These are phyloP conservation scores for Cyclura pinguis DNA, from an alignment of 2,797 vertebrate genomes.

Conservation along the genomic window DNA sequence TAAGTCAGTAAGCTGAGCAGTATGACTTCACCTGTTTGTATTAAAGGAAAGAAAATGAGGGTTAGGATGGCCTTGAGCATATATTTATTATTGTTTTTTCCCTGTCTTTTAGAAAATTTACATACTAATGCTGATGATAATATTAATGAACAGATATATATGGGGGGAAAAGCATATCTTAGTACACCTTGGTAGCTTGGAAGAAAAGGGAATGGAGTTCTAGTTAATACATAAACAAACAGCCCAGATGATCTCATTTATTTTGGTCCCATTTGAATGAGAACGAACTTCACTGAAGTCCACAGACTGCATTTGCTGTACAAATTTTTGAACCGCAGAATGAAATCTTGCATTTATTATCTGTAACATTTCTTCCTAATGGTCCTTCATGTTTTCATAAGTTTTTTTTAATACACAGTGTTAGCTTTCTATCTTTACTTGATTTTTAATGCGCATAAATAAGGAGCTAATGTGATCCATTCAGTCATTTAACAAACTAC, in stretches of 20 bases:
- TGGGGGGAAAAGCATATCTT: neutral
- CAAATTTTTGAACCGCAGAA: neutral
- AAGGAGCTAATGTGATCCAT: neutral
- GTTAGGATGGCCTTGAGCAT: neutral
- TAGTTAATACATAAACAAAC: neutral
- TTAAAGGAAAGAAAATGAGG: neutral
- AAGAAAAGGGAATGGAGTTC: neutral
- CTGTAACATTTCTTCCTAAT: fast-evolving
- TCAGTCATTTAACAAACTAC: neutral
- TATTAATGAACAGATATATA: neutral
- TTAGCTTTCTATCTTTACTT: neutral
- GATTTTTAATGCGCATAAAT: neutral
- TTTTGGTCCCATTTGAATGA: fast-evolving
- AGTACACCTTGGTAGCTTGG: too few species aligned
- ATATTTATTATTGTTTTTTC: neutral
- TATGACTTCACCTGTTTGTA: neutral
- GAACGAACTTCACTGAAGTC: fast-evolving
- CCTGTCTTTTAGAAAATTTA: neutral
- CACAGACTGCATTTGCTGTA: neutral
- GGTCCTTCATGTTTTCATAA: neutral
- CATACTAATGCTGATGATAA: neutral
- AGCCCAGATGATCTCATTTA: neutral
- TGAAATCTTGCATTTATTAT: neutral
- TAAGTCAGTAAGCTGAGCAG: neutral
- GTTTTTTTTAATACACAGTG: neutral